Conservation (phyloP, 2,113 vertebrate species). For the Hymenochirus boettgeri region DNA sequence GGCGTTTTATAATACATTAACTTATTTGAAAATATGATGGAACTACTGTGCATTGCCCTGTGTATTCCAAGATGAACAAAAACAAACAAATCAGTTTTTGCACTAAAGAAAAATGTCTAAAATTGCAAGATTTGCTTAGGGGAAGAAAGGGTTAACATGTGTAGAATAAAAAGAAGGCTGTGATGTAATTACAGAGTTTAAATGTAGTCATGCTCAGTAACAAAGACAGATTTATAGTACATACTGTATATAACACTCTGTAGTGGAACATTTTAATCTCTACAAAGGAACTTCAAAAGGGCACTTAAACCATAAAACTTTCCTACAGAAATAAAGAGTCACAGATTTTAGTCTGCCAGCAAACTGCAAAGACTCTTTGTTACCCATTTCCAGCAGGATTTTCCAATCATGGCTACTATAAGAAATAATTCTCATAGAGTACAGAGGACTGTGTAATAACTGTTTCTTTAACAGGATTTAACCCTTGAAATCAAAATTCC, state of each 20-base stretch:
- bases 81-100: no score
- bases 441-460: neutral
- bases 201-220: no score
- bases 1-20: no score
- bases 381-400: slow-evolving; percentile 7
- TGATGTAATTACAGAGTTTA: no score
- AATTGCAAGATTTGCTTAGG: no score
- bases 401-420: slow-evolving; percentile 3
- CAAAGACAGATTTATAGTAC: neutral
- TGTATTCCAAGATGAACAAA: no score
- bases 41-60: no score
- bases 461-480: neutral
- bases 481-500: no score
- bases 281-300: neutral
- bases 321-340: slow-evolving; percentile 6
- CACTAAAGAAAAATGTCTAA: no score
- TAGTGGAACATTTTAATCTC: neutral
- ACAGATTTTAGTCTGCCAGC: slow-evolving; percentile 2
- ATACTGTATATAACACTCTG: neutral
- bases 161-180: no score
- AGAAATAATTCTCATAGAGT: neutral
- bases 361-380: neutral
- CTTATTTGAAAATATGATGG: no score
- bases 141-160: no score
- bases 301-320: slow-evolving; percentile 12